Percentiles rank a stretch among this genome's conserved stretches.
Evolutionary conservation across 2,888 invertebrate genomes (phyloP).

Genomic region (Macrosoma leucophasiata): DNA sequence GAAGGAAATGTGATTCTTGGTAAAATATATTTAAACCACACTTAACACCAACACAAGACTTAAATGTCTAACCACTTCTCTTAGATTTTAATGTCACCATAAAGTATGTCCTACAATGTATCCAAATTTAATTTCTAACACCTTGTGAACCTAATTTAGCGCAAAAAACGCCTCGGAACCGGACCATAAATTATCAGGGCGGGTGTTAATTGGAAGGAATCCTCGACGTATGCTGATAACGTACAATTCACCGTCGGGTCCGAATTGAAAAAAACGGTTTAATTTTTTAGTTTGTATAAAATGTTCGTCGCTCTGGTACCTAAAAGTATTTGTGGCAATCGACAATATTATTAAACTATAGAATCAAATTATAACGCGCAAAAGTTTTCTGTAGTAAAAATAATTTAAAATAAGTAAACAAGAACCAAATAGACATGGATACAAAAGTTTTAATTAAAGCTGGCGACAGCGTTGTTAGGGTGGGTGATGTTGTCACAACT

Average conservation of each 20-base stretch:
- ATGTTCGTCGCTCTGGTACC: too few relatives aligned
- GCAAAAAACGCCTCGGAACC: slow-evolving; percentile 53
- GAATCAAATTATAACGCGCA: too few relatives aligned
- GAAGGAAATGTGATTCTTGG: slow-evolving; percentile 16
- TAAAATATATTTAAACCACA: slow-evolving; percentile 14
- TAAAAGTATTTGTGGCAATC: too few relatives aligned
- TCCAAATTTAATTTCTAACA: slow-evolving; percentile 45
- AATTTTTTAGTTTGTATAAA: slow-evolving; percentile 16
- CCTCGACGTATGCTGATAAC: slow-evolving; percentile 50
- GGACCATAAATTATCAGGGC: slow-evolving; percentile 56
- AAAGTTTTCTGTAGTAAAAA: too few relatives aligned
- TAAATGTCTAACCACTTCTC: too few relatives aligned
- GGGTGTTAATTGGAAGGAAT: slow-evolving; percentile 72
- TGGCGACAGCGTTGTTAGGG: slow-evolving; percentile 17
- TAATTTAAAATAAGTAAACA: too few relatives aligned
- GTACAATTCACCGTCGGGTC: slow-evolving; percentile 21
- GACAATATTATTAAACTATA: too few relatives aligned
- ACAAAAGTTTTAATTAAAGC: slow-evolving; percentile 25
- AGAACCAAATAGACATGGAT: too few relatives aligned
- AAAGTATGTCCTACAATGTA: slow-evolving; percentile 4
- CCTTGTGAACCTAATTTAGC: slow-evolving; percentile 48
- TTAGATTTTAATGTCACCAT: too few relatives aligned
- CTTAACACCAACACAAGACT: too few relatives aligned
- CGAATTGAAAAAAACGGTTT: slow-evolving; percentile 20
- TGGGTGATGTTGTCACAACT: slow-evolving; percentile 32